Evolutionary conservation across 2,113 vertebrate species (phyloP), one percentile per base, ranked within the genome.

Genomic region (Pseudois nayaur): DNA sequence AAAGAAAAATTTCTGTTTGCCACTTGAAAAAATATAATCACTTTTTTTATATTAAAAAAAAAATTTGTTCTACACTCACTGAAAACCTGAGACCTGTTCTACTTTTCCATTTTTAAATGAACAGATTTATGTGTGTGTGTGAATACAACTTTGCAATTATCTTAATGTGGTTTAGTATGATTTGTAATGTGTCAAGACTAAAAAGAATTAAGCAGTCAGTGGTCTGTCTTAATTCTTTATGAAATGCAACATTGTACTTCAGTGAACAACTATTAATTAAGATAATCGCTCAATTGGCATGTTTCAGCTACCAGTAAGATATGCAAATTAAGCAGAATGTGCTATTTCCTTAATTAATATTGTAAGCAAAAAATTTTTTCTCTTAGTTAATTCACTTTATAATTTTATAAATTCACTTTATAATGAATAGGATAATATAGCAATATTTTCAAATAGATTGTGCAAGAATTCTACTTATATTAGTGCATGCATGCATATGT

Each of bases 181-280:
- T 97, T 96, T 96, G 85, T 95, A 94, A 91, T 50, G 3, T 78
- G 31, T 96, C 62, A 95, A 31, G 81, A 74, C 85, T 88, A 94
- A 93, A 81, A n/a, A 90, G 67, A 93, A 96, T 95, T 95, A 88
- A 96, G 43, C 36, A 93, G 50, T 81, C 89, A 98, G 62, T 82
- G 45, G 48, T 95, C 60, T 71, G 29, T 67, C 54, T 96, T 96
- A 91, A 92, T 98, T 96, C 74, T 95, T 96, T 76, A 87, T 92
- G 79, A 97, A 96, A 79, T 81, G 64, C 64, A 92, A 60, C 6
- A 52, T 5, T 40, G 33, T 93, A 76, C 84, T 91, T 96, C 94
- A 92, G 43, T 94, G 86, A 97, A 96, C 52, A 89, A 90, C 81
- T 92, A 95, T 96, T 96, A 97, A 98, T 98, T 98, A 98, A 97